A percentile compares a stretch with the other conserved stretches of the same genome.
Conservation (phyloP, 1,140 invertebrate species). For the Wiebesia pumilae region DNA sequence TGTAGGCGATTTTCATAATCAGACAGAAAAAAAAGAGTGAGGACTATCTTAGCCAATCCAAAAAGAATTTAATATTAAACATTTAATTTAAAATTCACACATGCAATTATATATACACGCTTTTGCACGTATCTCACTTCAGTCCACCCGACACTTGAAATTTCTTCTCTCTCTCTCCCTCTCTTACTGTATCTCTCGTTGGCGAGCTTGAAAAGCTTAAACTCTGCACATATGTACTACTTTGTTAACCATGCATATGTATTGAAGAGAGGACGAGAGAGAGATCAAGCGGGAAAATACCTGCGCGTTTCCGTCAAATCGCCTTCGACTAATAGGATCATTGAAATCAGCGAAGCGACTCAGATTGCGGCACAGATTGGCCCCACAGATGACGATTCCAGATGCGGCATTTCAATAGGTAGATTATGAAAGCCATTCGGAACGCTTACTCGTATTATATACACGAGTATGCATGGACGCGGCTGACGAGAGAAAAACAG, state of each 20-base stretch:
- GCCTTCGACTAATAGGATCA: slow-evolving; percentile 72
- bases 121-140: no score
- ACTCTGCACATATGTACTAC: neutral
- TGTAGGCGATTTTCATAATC: no score
- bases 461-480: neutral
- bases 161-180: no score
- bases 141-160: no score
- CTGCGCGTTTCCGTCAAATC: slow-evolving; percentile 62
- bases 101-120: no score
- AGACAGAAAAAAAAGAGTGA: no score
- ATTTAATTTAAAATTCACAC: neutral
- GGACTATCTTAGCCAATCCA: no score
- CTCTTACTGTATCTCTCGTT: neutral
- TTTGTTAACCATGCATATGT: neutral
- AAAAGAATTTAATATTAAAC: no score
- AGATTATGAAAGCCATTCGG: slow-evolving; percentile 65
- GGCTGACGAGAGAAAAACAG: neutral
- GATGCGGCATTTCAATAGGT: slow-evolving; percentile 66
- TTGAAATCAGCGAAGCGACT: slow-evolving; percentile 67
- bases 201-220: neutral
- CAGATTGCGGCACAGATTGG: slow-evolving; percentile 68
- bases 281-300: slow-evolving; percentile 55
- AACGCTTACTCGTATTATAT: slow-evolving; percentile 2
- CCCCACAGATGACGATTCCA: slow-evolving; percentile 65
- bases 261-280: neutral